Evolutionary conservation across 2,888 invertebrate species (phyloP), one percentile per base, ranked within the genome.

Genomic region (Agrotis puta): DNA sequence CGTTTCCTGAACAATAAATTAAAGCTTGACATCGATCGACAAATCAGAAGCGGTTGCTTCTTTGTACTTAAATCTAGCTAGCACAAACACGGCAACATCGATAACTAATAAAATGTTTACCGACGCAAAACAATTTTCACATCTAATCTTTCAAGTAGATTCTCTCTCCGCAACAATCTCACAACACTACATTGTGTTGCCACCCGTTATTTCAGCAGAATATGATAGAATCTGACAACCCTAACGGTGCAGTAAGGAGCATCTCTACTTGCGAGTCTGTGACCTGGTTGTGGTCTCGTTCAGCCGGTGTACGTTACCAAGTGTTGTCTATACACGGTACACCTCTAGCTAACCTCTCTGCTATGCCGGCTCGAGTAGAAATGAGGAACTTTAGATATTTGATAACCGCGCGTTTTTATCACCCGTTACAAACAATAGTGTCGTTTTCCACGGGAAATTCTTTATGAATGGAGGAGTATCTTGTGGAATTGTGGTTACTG

Each of bases 261-360:
- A 79, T 85, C 85, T 81, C 64, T 71, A 72, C 76, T 76, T 64
- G 70, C 70, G 33, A 45, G 74, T 45, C 65, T 68, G 70, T 77
- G 85, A 84, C 86, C 85, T 74, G 84, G 79, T 81, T 85, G 85
- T 77, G 84, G 84, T 85, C 77, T 72, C 61, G 80, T 69, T 61
- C 57, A 53, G 73, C 68, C 72, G 82, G 84, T 85, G 72, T 82
- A 74, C n/a, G 63, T 85, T 85, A 85, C 85, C 65, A 57, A 81
- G 72, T 54, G 77, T 74, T 58, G 62, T 65, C 59, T 66, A 64
- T 54, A 68, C 67, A 74, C 2, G 27, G n/a, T 5, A n/a, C 69
- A 66, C 82, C 78, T 68, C 64, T 81, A 75, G 47, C 63, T 64
- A 48, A 76, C 63, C 64, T 71, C 64, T 65, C 56, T 70, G 39